Conservation (phyloP, 2,113 vertebrate species). For the human (Homo sapiens) region GRCh38 chr1:15573501-15574000, state of each 20-base stretch:
- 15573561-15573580: background rate
- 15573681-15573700: conserved; percentile 98
- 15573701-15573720: conserved; percentile 93
- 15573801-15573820: background rate
- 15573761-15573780: rapidly evolving
- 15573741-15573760: rapidly evolving
- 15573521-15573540: background rate
- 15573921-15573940: background rate
- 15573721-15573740: conserved; percentile 85
- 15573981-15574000: background rate
- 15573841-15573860: background rate
- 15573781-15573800: background rate
- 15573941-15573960: background rate
- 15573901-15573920: background rate
- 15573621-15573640: background rate
- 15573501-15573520: background rate
- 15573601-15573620: background rate
- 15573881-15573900: background rate
- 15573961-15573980: background rate
- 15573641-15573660: conserved; percentile 77
- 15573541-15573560: background rate
- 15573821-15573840: background rate
- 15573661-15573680: conserved; percentile 91
- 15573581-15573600: background rate
- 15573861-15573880: rapidly evolving